These are phyloP conservation scores for Fregata magnificens DNA, from an alignment of 2,113 vertebrate genomes.

Conservation along the genomic window DNA sequence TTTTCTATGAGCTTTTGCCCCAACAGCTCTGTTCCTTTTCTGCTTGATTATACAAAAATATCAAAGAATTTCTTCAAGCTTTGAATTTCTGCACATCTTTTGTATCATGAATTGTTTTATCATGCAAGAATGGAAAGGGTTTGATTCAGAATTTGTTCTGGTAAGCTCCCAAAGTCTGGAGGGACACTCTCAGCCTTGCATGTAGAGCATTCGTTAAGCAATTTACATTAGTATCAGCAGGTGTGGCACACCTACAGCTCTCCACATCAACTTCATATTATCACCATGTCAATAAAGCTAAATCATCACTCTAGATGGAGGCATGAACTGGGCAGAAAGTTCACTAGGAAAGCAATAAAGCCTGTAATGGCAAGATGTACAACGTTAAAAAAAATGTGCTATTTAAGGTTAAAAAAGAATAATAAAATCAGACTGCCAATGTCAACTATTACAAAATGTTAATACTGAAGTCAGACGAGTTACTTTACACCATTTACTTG, in stretches of 20 bases:
- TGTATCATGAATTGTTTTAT: not conserved
- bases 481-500: not conserved
- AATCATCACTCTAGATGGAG: not conserved
- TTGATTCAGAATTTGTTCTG: not conserved
- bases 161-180: not conserved
- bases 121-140: not conserved
- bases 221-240: not conserved
- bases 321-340: not conserved
- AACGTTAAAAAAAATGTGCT: not conserved
- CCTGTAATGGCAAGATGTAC: not conserved
- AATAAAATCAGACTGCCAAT: not conserved
- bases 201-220: not conserved
- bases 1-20: not conserved
- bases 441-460: not conserved
- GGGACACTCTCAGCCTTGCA: not conserved
- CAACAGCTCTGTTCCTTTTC: not conserved
- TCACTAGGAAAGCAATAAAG: not conserved
- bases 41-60: not conserved
- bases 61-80: not conserved
- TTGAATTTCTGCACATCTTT: not conserved
- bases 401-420: not conserved
- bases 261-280: not conserved
- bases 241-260: not conserved
- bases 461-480: not conserved
- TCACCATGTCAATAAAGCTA: not conserved